Evolutionary conservation across 2,797 vertebrate genomes (phyloP).

Genomic region (Darevskia mixta): DNA sequence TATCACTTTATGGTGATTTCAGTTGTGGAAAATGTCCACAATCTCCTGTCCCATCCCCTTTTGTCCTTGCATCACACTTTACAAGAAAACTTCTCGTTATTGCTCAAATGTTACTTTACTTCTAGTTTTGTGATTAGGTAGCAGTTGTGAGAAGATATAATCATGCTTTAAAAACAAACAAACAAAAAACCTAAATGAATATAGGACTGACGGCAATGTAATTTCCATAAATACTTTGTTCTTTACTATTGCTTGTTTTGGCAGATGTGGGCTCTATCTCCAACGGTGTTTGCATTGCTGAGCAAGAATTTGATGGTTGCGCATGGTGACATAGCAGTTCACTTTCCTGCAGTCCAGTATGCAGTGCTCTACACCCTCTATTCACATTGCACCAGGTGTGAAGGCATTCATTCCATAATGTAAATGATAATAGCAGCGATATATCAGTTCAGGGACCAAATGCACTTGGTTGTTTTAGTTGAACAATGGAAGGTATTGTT

Average conservation of each 20-base stretch:
- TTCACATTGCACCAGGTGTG: slow-evolving; percentile 97
- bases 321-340: slow-evolving; percentile 89
- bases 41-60: background rate
- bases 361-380: slow-evolving; percentile 94
- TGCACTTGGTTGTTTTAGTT: background rate
- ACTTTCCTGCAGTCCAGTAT: slow-evolving; percentile 96
- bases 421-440: background rate
- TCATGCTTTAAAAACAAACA: background rate
- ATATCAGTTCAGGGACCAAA: background rate
- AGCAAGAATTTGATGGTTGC: slow-evolving; percentile 94
- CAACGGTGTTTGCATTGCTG: slow-evolving; percentile 95
- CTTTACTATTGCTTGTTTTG: slow-evolving; percentile 50
- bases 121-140: background rate
- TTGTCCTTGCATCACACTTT: background rate
- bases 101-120: background rate
- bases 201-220: background rate
- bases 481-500: background rate
- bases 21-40: background rate
- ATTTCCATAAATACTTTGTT: slow-evolving; percentile 18
- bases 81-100: background rate
- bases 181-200: background rate
- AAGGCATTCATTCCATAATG: background rate
- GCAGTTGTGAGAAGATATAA: background rate
- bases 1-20: background rate
- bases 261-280: slow-evolving; percentile 98